A percentile compares a stretch with the other conserved stretches of the same genome.
phyloP scores from a whole-genome alignment of 2,113 vertebrate genomes.

The Orycteropus afer region DNA sequence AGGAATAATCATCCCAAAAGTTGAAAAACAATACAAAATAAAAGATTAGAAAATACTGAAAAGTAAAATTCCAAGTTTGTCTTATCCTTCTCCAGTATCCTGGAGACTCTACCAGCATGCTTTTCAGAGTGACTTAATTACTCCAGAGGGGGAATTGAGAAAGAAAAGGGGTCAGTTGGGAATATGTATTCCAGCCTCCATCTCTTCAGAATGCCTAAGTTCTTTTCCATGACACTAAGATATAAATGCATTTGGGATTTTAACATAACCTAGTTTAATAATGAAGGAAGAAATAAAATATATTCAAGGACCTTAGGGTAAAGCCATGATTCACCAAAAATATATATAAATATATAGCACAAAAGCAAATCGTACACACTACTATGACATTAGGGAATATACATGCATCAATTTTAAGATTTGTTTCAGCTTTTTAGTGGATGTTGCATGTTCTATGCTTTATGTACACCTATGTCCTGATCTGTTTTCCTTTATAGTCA shows the following conservation, averaged over 20 bases:
- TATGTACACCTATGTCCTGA: not conserved
- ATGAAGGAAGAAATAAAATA: not conserved
- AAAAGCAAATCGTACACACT: not conserved
- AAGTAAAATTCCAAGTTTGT: not conserved
- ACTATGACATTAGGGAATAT: not conserved
- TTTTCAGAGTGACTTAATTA: not conserved
- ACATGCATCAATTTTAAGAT: not conserved
- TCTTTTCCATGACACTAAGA: not conserved
- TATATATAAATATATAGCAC: not conserved
- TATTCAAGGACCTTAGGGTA: not conserved
- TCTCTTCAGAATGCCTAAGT: not conserved
- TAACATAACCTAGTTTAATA: not conserved
- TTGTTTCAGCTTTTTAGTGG: not conserved
- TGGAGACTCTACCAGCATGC: not conserved
- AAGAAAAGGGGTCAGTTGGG: not conserved
- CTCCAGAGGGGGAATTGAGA: not conserved
- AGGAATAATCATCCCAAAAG: not conserved
- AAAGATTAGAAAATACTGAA: not conserved
- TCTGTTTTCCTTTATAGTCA: slow-evolving; percentile 14
- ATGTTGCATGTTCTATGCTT: not conserved
- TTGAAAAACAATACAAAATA: not conserved
- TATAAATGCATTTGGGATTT: not conserved
- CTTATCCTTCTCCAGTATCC: not conserved
- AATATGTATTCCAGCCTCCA: not conserved
- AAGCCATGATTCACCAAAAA: not conserved